Conservation (phyloP, 2,888 invertebrate species). For the Dendrolimus houi region DNA sequence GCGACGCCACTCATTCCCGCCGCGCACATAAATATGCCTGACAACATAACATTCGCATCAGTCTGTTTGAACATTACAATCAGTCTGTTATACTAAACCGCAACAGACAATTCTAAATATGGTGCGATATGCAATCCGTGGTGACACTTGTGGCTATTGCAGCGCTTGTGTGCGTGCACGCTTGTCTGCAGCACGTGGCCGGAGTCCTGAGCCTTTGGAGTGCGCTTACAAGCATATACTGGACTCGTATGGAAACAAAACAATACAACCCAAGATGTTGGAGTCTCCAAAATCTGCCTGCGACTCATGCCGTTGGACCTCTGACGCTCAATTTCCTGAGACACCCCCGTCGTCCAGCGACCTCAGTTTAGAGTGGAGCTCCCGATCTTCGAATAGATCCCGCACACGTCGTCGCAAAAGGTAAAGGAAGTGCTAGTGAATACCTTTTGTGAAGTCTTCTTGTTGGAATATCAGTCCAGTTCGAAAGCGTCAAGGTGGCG, state of each 20-base stretch:
- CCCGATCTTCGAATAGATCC: constrained; percentile 49
- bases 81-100: neutral
- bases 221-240: constrained; percentile 71
- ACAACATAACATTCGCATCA: constrained; percentile 29
- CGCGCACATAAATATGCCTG: constrained; percentile 53
- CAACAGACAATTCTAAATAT: constrained; percentile 29
- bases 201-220: constrained; percentile 57
- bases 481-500: constrained; percentile 3
- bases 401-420: constrained; percentile 56
- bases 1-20: constrained; percentile 40
- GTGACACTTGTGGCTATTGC: constrained; percentile 67
- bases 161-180: constrained; percentile 62
- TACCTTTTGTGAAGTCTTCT: neutral
- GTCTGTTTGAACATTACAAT: constrained; percentile 43
- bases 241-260: constrained; percentile 52
- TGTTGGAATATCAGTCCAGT: constrained; percentile 12
- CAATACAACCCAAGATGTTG: constrained; percentile 32
- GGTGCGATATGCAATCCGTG: constrained; percentile 49
- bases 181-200: constrained; percentile 54
- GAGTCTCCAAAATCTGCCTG: constrained; percentile 50
- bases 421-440: constrained; percentile 20
- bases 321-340: constrained; percentile 66
- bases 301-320: constrained; percentile 66
- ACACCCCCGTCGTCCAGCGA: constrained; percentile 62
- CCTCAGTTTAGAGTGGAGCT: constrained; percentile 65